Evolutionary conservation across 2,888 invertebrate species (phyloP), one percentile per base, ranked within the genome.

Genomic region (Saturnia japonica): DNA sequence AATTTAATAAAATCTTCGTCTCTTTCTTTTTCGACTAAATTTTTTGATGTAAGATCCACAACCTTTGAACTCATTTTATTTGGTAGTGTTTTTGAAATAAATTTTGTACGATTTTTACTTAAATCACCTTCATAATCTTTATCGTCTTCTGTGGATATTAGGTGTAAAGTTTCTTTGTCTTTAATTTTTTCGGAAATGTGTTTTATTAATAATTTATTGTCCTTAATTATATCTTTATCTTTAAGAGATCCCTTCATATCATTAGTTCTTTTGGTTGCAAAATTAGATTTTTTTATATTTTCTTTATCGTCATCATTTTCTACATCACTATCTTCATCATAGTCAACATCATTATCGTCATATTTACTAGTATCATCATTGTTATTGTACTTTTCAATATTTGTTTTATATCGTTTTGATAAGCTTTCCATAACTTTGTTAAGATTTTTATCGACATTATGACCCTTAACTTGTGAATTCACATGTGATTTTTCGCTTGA

Each of bases 281-380:
- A 25, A 16, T 69, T 69, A 47, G 34, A 25, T 57, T 40, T 42
- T 70, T 70, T 62, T 54, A 22, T 11, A 54, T 22, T 8, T 51
- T 51, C 51, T n/a, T 19, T 54, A 54, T 22, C 54, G 6, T 68
- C 70, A 68, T 80, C 77, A 45, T 77, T 74, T 4, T 77, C 78
- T 45, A 80, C 76, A 25, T 77, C 77, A 45, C 81, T 75, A 60
- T 75, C 76, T 7, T 80, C 79, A 8, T 80, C 79, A 0, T 85
- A 79, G 45, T 82, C 78, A 11, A 83, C 79, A 40, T 83, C 82
- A 34, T 82, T 80, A 28, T 73, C 73, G 3, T 75, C 70, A 0
- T 72, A 72, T 0, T 77, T 74, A 4, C 75, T 68, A 1, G 73
- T 68, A 4, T 62, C 19, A 0, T 45, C 47, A 45, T 69, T 19